Base-by-base conservation (phyloP, 1,140 invertebrate genomes). In the Drosophila watanabei region DNA sequence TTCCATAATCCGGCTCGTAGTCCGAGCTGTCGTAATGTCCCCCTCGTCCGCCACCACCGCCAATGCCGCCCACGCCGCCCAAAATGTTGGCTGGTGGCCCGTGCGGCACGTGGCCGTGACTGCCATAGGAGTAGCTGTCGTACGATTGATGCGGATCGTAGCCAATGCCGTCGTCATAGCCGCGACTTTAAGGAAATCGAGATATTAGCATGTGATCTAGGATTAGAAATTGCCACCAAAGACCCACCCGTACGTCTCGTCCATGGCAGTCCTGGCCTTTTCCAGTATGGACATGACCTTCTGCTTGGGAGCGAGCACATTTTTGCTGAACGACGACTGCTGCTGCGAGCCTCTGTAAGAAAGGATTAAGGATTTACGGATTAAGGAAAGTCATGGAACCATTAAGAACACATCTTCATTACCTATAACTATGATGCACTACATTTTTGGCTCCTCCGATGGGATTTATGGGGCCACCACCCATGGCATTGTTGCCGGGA, bases 201-300 rank as follows among this genome's bases (percentile, higher is more conserved):
- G n/a, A 33, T 30, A 30, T 13, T 45, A 35, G 7, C 6, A 33
- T 11, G 5, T 2, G 10, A 18, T 7, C 0, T 0, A 18, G 24
- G 3, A 3, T 10, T 0, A 11, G 0, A 32, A 4, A 32, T 4
- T 14, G 4, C 13, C 16, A 3, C 6, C 2, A 14, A 14, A 8
- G 16, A 71, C 93, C 93, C 82, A 96, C 94, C 94, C 95, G 71
- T 96, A 96, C 62, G 94, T 95, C 82, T 96, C 95, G 91, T 97
- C 96, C 96, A 97, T 97, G 14, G 97, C 96, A 33, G 95, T 95
- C 61, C 97, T 94, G 1, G 97, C 97, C 60, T 96, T 95, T 93
- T 97, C 97, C 69, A 97, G 94, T 77, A 97, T 97, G 46, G 96
- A 97, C 93, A 97, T 95, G 2, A 97, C 96, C 93, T 97, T 97